A percentile compares a stretch with the other conserved stretches of the same genome.
Conservation (phyloP, 1,140 invertebrate genomes). For the Pseudachorutes palmiensis region DNA sequence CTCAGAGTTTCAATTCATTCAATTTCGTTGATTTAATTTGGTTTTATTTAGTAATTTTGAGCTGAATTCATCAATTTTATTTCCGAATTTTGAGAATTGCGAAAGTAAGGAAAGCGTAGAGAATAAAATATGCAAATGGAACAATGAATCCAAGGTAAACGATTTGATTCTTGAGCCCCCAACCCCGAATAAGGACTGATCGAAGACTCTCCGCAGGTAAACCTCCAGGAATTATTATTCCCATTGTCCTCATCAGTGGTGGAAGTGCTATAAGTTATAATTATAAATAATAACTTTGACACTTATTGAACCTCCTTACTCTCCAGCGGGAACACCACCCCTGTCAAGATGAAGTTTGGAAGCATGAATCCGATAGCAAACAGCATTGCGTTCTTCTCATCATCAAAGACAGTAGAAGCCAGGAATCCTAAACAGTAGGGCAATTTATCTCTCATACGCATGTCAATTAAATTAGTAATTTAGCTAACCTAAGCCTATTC, state of each 20-base stretch:
- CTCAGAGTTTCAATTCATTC: too few species aligned
- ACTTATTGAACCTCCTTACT: not conserved
- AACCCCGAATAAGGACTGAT: slow-evolving; percentile 78
- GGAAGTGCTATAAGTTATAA: slow-evolving; percentile 46
- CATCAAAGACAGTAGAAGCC: slow-evolving; percentile 38
- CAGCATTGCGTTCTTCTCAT: slow-evolving; percentile 83
- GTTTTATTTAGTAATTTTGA: too few species aligned
- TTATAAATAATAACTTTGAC: slow-evolving; percentile 76
- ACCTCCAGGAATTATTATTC: not conserved
- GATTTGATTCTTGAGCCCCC: slow-evolving; percentile 65
- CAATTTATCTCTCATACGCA: not conserved
- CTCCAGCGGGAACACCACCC: slow-evolving; percentile 81
- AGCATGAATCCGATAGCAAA: slow-evolving; percentile 83
- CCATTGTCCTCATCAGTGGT: not conserved
- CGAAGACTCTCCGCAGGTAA: slow-evolving; percentile 69
- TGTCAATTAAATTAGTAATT: not conserved
- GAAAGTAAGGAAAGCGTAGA: slow-evolving; percentile 73
- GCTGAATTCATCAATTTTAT: too few species aligned
- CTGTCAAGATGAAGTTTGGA: slow-evolving; percentile 75
- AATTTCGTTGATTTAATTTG: too few species aligned
- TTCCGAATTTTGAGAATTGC: slow-evolving; percentile 67
- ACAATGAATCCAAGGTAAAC: slow-evolving; percentile 81
- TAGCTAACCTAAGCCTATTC: slow-evolving; percentile 15
- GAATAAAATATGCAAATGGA: slow-evolving; percentile 48
- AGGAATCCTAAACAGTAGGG: slow-evolving; percentile 11